Evolutionary conservation across 2,888 invertebrate species (phyloP), one percentile per base, ranked within the genome.

Genomic region (Artemia sinica): DNA sequence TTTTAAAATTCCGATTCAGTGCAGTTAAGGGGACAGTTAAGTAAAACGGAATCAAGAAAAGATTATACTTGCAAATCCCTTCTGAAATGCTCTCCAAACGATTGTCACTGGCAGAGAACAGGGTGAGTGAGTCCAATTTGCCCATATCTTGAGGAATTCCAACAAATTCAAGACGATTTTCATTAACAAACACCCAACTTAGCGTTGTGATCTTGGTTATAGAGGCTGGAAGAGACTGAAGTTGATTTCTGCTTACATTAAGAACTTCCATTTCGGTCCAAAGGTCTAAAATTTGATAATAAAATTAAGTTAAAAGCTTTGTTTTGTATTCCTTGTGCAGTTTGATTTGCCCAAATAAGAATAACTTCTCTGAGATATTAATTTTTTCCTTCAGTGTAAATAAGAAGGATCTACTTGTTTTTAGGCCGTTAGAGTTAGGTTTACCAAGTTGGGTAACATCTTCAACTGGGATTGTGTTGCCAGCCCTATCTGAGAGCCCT

Each of bases 141-240:
- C 98, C 98, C 73, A 99, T 93, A 9, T 96, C 95, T 1, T 95
- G 91, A 0, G 98, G 98, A 73, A 98, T 93, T 7, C 97, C 98
- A 77, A 96, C 94, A 79, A 98, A 98, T 80, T 95, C 92, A 72
- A 98, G 80, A 75, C 86, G 82, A 78, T 98, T 98, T 75, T 93
- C 91, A 77, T 96, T 96, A n/a, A 97, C 84, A 76, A 92, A 95
- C 2, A 98, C 81, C 71, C 91, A 83, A 72, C 92, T 83, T 67
- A 98, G 79, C 66, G 85, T 84, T 63, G 84, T 82, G 71, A 97
- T 81, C 79, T 93, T 94, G 78, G 94, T 94, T 66, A 98, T 79
- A 0, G 91, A 85, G 7, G 87, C 84, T 2, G 96, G 96, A 69
- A 96, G 80, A 8, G 84, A 79, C 2, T 85, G 86, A 71, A 98